These are phyloP conservation scores for Epinephelus fuscoguttatus DNA, from an alignment of 2,113 vertebrate species.

Conservation along the genomic window DNA sequence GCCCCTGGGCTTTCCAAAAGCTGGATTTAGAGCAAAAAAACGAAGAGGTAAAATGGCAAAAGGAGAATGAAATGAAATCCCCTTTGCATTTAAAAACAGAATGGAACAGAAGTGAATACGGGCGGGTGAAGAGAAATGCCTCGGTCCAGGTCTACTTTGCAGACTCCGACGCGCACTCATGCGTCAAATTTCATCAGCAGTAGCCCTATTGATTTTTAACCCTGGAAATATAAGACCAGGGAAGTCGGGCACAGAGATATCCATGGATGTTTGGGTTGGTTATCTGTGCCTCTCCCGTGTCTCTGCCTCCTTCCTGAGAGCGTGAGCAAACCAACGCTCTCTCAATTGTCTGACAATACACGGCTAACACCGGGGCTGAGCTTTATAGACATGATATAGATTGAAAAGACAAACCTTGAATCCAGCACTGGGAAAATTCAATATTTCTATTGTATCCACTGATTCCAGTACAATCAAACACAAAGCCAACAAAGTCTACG, in stretches of 20 bases:
- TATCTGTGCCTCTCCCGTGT: constrained; percentile 59
- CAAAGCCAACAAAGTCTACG: constrained; percentile 24
- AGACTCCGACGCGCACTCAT: constrained; percentile 69
- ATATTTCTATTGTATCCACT: constrained; percentile 53
- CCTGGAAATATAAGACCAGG: constrained; percentile 78
- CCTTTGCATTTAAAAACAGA: constrained; percentile 81
- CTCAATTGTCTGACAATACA: constrained; percentile 71
- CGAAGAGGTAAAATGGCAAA: constrained; percentile 62
- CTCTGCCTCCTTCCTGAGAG: constrained; percentile 57
- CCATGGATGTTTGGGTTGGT: constrained; percentile 71
- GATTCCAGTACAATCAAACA: constrained; percentile 52
- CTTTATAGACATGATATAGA: constrained; percentile 62
- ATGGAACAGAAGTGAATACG: constrained; percentile 72
- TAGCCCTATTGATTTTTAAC: constrained; percentile 81
- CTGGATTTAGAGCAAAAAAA: constrained; percentile 70
- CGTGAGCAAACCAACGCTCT: constrained; percentile 65
- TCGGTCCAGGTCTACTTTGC: constrained; percentile 52
- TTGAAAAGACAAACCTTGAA: constrained; percentile 66
- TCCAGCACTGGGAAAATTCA: constrained; percentile 54
- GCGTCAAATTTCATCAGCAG: constrained; percentile 83
- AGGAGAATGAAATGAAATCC: constrained; percentile 81
- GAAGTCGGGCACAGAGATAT: constrained; percentile 63
- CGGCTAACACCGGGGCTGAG: constrained; percentile 59
- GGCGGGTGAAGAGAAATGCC: constrained; percentile 56
- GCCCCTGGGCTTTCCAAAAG: constrained; percentile 77